Conservation (phyloP, 2,113 vertebrate genomes). For the Ageneiosus marmoratus region DNA sequence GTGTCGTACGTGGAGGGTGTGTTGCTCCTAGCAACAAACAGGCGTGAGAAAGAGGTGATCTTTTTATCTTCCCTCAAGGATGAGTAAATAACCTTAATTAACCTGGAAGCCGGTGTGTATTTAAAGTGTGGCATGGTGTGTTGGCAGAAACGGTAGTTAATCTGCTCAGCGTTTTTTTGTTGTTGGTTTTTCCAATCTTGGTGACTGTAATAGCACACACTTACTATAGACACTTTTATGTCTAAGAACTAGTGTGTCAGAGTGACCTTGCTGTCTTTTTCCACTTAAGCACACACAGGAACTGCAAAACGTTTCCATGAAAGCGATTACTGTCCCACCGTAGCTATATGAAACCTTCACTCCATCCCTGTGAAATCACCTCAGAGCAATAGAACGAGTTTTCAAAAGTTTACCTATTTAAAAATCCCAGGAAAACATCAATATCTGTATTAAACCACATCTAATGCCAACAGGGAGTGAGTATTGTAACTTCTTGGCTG, state of each 20-base stretch:
- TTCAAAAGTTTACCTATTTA: not conserved
- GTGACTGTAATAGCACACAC: not conserved
- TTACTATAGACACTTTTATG: not conserved
- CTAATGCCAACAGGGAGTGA: not conserved
- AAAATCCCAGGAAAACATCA: not conserved
- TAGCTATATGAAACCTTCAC: not conserved
- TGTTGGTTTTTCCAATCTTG: not conserved
- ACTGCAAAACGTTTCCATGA: not conserved
- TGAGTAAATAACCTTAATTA: conserved; percentile 33
- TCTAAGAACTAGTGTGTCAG: not conserved
- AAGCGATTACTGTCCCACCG: not conserved
- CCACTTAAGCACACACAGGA: not conserved
- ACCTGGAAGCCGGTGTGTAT: conserved; percentile 1
- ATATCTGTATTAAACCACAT: not conserved
- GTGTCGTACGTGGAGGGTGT: not conserved
- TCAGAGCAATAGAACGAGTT: not conserved
- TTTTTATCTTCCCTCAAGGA: conserved; percentile 12
- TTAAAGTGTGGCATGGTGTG: not conserved
- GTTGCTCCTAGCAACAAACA: conserved; percentile 38
- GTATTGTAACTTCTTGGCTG: not conserved
- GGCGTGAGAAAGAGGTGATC: conserved; percentile 33
- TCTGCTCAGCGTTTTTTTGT: not conserved
- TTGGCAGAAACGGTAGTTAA: not conserved
- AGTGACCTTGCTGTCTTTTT: not conserved
- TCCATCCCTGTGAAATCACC: not conserved